These are phyloP conservation scores for Xiphorhynchus elegans DNA, from an alignment of 2,113 vertebrate species.

Conservation along the genomic window DNA sequence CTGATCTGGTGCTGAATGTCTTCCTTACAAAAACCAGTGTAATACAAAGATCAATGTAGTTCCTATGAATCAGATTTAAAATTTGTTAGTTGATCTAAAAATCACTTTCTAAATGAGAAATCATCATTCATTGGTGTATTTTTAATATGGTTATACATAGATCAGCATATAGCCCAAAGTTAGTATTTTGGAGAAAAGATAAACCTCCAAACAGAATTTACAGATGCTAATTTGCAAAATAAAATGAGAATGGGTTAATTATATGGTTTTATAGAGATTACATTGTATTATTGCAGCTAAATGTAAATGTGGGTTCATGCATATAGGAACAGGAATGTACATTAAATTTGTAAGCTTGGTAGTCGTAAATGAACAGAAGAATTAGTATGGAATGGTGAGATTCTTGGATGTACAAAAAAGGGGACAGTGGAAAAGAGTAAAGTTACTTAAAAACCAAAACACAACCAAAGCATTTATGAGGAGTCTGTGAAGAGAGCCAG, in stretches of 20 bases:
- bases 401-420: background rate
- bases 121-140: background rate
- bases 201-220: background rate
- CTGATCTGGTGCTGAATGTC: background rate
- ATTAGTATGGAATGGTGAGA: background rate
- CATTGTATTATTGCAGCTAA: background rate
- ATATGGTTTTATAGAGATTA: background rate
- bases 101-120: background rate
- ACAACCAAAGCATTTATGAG: background rate
- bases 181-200: background rate
- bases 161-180: background rate
- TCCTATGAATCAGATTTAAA: background rate
- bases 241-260: background rate
- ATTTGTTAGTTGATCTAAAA: background rate
- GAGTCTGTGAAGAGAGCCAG: background rate
- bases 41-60: background rate
- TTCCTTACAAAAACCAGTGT: background rate
- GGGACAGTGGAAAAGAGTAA: background rate
- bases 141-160: background rate
- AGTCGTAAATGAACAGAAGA: background rate
- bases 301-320: background rate
- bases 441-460: background rate
- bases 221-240: background rate
- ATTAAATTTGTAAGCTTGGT: background rate
- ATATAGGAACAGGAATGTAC: background rate